These are phyloP conservation scores for Dryobota labecula DNA, from an alignment of 2,888 invertebrate genomes.

Conservation along the genomic window DNA sequence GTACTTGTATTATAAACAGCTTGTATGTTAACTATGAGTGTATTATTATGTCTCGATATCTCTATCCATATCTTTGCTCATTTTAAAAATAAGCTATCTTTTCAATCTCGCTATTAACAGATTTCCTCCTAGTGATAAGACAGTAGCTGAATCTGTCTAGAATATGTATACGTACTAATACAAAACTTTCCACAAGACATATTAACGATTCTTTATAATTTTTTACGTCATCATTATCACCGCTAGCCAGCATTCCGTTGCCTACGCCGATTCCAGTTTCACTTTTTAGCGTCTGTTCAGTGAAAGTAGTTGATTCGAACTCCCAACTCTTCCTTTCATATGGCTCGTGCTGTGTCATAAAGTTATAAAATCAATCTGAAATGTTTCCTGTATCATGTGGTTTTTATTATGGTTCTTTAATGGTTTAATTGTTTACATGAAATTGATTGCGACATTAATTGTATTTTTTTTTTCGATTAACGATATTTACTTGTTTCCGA, in stretches of 20 bases:
- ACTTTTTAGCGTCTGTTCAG: constrained; percentile 88
- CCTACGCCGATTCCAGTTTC: constrained; percentile 85
- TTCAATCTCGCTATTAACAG: neutral
- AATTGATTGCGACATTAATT: constrained; percentile 3
- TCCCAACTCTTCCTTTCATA: constrained; percentile 86
- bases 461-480: neutral
- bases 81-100: neutral
- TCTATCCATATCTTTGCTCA: neutral
- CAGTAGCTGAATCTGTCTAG: neutral
- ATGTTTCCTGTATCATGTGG: constrained; percentile 40
- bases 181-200: constrained; percentile 62
- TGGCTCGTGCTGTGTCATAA: constrained; percentile 69
- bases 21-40: constrained; percentile 19
- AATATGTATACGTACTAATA: constrained; percentile 8
- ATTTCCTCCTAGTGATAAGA: neutral
- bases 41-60: neutral
- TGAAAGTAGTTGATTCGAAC: constrained; percentile 85
- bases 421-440: constrained; percentile 50
- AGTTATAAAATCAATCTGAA: constrained; percentile 69
- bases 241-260: constrained; percentile 77
- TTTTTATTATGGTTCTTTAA: constrained; percentile 23
- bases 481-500: constrained; percentile 20
- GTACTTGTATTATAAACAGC: constrained; percentile 12
- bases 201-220: constrained; percentile 61
- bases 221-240: constrained; percentile 77